Evolutionary conservation across 30 jellyfish, hydroid and myxozoan genomes (phyloP), one percentile per base, ranked within the genome.

Genomic region (Chrysaora quinquecirrha): DNA sequence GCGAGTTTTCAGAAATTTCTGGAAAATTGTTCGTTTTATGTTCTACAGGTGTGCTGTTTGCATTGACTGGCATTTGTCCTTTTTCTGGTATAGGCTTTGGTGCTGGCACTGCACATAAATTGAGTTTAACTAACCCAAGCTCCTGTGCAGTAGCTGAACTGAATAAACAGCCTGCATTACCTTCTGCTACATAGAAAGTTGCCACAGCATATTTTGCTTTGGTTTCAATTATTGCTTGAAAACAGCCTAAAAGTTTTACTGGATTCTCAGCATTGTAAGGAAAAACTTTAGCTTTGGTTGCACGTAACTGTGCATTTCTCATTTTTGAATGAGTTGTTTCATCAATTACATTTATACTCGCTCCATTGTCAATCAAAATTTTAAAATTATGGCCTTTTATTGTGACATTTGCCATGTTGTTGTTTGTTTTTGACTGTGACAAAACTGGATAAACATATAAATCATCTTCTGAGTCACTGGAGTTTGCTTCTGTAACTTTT

Each of bases 121-220:
- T 11, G 16, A 58, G 54, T 3, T 6, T 32, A 24, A 64, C 58
- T 6, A 64, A 2, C 2, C 52, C 50, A 10, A 64, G 3, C 24
- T 64, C 76, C 24, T 64, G 76, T 29, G 76, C 48, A 2, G 76
- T 64, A 7, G 20, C 21, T 64, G 76, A 14, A 7, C 61, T 2
- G 14, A 64, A 23, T 32, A 64, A 64, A 10, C 28, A 64, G 2
- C 76, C 76, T 7, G 61, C 3, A 58, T 64, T 64, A 3, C 58
- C 76, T 64, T 64, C 76, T 18, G 58, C 2, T 4, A 64, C 76
- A 27, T 7, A 64, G 27, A 64, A 64, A 11, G 76, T 64, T 6
- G 76, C 76, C 2, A 64, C 76, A 18, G 76, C 27, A 58, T 6
- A 6, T 2, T 58, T 61, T 22, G 20, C 2, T 64, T 64, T 64